Evolutionary conservation across 2,888 invertebrate genomes (phyloP), one percentile per base, ranked within the genome.

Genomic region (Habroteleia sp.): DNA sequence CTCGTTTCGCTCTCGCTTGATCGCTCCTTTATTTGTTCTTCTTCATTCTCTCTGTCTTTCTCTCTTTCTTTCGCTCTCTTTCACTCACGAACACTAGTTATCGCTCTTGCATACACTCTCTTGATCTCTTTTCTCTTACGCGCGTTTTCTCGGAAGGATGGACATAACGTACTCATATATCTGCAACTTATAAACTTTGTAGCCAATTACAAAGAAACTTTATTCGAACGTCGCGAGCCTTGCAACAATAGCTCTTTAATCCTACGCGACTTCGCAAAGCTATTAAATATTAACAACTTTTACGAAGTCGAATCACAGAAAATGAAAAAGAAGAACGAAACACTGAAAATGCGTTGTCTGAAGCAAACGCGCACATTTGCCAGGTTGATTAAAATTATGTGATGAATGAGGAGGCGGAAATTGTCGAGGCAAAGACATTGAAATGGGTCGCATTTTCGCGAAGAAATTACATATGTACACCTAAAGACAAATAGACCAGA

Each of bases 301-400:
- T 37, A 52, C 63, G 37, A 60, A 74, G 62, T 75, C 72, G 71
- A 78, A 78, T 81, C 79, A 78, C 80, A 80, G 80, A 78, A 78
- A 77, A 77, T 76, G 52, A 74, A 77, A 74, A 72, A 74, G 72
- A 50, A 66, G 66, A 65, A 42, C 5, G 10, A 27, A 52, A 39
- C 13, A 13, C 11, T 20, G 58, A 48, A 56, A 60, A 76, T 62
- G 46, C 71, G 39, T 71, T 31, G 10, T 50, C 27, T 41, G 44
- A 42, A 4, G 33, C 33, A 8, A 42, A 23, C 11, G 11, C 25
- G 29, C 13, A n/a, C 29, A 16, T 29, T 8, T 44, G n/a, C n/a
- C n/a, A n/a, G n/a, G n/a, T n/a, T n/a, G n/a, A n/a, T n/a, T n/a
- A n/a, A n/a, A n/a, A n/a, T n/a, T n/a, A n/a, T n/a, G n/a, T n/a